These are phyloP conservation scores for Sphaeridia pumilis DNA, from an alignment of 2,888 invertebrate species.

Conservation along the genomic window DNA sequence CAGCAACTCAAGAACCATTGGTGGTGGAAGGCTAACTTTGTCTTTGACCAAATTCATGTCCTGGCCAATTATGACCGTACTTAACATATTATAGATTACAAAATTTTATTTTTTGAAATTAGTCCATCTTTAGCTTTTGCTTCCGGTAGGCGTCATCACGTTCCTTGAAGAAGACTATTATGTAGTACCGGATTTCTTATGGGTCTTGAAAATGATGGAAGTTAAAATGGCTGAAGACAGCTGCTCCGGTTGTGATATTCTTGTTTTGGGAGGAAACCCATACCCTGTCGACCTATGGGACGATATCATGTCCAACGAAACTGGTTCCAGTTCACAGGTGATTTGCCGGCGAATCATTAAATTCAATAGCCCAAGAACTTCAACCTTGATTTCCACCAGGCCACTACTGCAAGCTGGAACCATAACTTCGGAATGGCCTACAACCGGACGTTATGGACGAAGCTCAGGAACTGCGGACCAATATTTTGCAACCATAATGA, in stretches of 20 bases:
- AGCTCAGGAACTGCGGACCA: too few species aligned
- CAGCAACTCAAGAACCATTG: conserved; percentile 99
- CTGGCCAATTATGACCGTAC: conserved; percentile 67
- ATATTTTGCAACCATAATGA: too few species aligned
- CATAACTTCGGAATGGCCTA: too few species aligned
- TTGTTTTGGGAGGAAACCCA: conserved; percentile 87
- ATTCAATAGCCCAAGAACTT: too few species aligned
- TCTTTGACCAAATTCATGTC: conserved; percentile 80
- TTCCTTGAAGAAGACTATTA: conserved; percentile 98
- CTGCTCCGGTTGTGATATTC: conserved; percentile 72
- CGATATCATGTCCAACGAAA: too few species aligned
- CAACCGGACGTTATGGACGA: too few species aligned
- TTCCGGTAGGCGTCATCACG: conserved; percentile 58
- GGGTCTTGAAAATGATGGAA: conserved; percentile 70
- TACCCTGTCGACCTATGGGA: too few species aligned
- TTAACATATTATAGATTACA: neutral
- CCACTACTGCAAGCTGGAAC: too few species aligned
- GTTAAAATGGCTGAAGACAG: conserved; percentile 53
- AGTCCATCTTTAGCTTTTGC: conserved; percentile 14
- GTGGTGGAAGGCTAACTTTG: conserved; percentile 98
- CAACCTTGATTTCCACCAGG: too few species aligned
- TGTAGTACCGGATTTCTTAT: conserved; percentile 87
- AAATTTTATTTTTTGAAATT: neutral
- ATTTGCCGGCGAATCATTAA: too few species aligned
- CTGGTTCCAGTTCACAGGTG: too few species aligned